Percentiles rank a stretch among this genome's conserved stretches.
Evolutionary conservation across 2,797 vertebrate genomes (phyloP).

Genomic region (Clarias pachynema): DNA sequence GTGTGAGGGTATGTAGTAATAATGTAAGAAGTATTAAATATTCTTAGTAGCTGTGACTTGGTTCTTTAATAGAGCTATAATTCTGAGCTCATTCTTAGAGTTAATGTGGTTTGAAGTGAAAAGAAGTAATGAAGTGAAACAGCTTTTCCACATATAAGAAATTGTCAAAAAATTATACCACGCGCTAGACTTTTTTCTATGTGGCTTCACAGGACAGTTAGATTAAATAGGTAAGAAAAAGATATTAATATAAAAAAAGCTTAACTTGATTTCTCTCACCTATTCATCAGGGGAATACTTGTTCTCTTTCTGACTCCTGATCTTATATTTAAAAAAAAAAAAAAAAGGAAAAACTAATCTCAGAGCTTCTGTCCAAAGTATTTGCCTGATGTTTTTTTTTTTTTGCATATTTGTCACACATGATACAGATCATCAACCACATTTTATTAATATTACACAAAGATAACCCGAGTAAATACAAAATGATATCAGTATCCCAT

Average conservation of each 20-base stretch:
- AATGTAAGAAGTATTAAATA: conserved; percentile 9
- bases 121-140: background rate
- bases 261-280: background rate
- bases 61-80: background rate
- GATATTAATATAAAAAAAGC: too few relatives aligned
- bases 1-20: background rate
- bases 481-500: background rate
- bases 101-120: background rate
- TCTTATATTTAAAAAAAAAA: background rate
- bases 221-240: too few relatives aligned
- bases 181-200: background rate
- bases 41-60: background rate
- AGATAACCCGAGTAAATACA: too few relatives aligned
- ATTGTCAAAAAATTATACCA: background rate
- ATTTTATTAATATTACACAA: too few relatives aligned
- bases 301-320: conserved; percentile 14
- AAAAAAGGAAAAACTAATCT: background rate
- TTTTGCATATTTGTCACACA: too few relatives aligned
- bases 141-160: background rate
- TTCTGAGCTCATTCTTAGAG: background rate
- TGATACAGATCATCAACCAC: too few relatives aligned
- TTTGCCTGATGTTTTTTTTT: too few relatives aligned
- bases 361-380: background rate
- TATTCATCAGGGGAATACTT: background rate
- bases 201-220: background rate